A percentile compares a stretch with the other conserved stretches of the same genome.
phyloP scores from a whole-genome alignment of 2,888 invertebrate genomes.

The Tachina lurida region DNA sequence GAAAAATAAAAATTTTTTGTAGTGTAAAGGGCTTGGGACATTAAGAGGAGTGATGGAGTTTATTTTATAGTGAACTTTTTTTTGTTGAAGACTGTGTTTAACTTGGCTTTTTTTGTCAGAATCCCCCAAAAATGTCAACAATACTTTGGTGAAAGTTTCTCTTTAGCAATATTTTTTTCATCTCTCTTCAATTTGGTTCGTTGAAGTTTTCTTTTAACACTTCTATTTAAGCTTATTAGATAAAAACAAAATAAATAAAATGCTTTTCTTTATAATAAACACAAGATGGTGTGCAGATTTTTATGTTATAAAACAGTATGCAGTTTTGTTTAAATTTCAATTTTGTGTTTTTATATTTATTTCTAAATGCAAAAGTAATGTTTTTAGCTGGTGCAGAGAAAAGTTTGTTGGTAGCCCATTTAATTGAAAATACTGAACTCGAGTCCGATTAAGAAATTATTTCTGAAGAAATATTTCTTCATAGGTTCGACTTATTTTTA shows the following conservation, averaged over 20 bases:
- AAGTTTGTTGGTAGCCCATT: background rate
- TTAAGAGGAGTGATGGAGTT: constrained; percentile 27
- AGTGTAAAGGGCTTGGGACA: constrained; percentile 13
- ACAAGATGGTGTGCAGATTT: background rate
- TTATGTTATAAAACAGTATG: too few relatives aligned
- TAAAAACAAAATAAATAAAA: background rate
- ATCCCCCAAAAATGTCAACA: background rate
- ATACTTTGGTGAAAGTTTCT: constrained; percentile 16
- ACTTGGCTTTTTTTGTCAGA: background rate
- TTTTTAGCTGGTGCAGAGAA: background rate
- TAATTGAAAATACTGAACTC: background rate
- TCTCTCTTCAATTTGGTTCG: background rate
- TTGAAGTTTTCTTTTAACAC: background rate
- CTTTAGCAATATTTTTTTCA: background rate
- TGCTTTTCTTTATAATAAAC: constrained; percentile 8
- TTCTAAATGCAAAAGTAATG: background rate
- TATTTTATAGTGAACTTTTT: background rate
- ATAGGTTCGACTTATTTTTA: too few relatives aligned
- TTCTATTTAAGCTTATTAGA: background rate
- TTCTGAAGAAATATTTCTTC: too few relatives aligned
- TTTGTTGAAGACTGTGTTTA: background rate
- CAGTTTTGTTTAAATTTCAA: background rate
- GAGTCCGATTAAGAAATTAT: too few relatives aligned
- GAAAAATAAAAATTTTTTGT: background rate
- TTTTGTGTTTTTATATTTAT: background rate